Base-by-base conservation (phyloP, 2,888 invertebrate genomes). In the Platypus cylindrus region DNA sequence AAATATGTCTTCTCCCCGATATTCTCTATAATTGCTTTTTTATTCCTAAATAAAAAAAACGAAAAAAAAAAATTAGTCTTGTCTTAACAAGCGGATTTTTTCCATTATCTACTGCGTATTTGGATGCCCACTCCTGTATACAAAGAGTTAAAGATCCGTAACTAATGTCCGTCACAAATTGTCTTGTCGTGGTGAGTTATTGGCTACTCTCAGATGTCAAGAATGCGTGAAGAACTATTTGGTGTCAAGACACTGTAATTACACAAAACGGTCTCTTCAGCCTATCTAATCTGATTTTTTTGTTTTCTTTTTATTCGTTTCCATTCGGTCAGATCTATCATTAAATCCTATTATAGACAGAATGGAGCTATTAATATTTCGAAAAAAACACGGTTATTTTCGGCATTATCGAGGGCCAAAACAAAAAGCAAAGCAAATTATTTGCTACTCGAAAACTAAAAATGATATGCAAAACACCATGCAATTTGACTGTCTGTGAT, bases 401-500 rank as follows among this genome's bases (percentile, higher is more conserved):
- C 45, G 46, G 60, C 58, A 60, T 60, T 59, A 59, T 58, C 58
- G 52, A 56, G 47, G 52, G 52, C 51, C 48, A 49, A n/a, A n/a
- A n/a, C n/a, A n/a, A n/a, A n/a, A n/a, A n/a, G n/a, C n/a, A n/a
- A n/a, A n/a, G n/a, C 51, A 56, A 61, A 60, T 58, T 56, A 59
- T 57, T 57, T 53, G 54, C 54, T 55, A n/a, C n/a, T n/a, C n/a
- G n/a, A n/a, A n/a, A n/a, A n/a, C n/a, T n/a, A 52, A 56, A 59
- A 59, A 59, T 58, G 56, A 59, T 62, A 62, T 60, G 59, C 60
- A 60, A 60, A 61, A 59, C 48, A 53, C 53, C 51, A 52, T 57
- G 52, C 59, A 61, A 60, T 59, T 62, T 59, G 43, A 53, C 54
- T 53, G 60, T 59, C 59, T 61, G 58, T 58, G 58, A 59, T 58